Conservation (phyloP, 35 echinoderm and acorn worm species). For the Antedon bifida region DNA sequence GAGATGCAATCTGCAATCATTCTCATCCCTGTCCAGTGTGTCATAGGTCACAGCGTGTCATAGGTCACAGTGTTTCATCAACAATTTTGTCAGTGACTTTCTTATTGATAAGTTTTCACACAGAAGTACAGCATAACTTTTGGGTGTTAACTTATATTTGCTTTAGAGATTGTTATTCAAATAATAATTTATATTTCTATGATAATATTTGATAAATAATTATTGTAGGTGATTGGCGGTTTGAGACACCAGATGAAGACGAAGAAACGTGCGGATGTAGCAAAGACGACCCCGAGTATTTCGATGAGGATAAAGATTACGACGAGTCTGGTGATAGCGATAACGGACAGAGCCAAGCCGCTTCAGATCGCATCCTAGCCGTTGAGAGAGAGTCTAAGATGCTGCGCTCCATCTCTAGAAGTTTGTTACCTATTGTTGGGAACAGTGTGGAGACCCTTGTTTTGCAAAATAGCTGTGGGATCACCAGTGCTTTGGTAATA, state of each 20-base stretch:
- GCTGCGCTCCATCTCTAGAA: slow-evolving; percentile 51
- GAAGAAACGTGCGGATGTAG: neutral
- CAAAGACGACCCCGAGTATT: slow-evolving; percentile 17
- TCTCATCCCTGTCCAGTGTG: too few relatives aligned
- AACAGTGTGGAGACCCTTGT: slow-evolving; percentile 44
- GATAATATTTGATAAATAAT: neutral
- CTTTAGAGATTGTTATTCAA: too few relatives aligned
- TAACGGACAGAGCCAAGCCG: slow-evolving; percentile 3
- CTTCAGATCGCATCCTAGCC: slow-evolving; percentile 7
- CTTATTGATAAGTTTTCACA: too few relatives aligned
- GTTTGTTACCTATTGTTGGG: slow-evolving; percentile 68
- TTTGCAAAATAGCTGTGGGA: slow-evolving; percentile 51
- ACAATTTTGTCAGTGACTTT: too few relatives aligned
- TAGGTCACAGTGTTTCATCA: too few relatives aligned
- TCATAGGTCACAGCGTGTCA: too few relatives aligned
- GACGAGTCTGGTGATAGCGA: slow-evolving; percentile 92
- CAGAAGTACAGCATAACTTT: too few relatives aligned
- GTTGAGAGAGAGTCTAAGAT: slow-evolving; percentile 73
- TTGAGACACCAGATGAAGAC: slow-evolving; percentile 22
- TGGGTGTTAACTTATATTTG: neutral
- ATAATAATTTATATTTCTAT: too few relatives aligned
- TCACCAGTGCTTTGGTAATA: slow-evolving; percentile 81
- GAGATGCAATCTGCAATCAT: too few relatives aligned
- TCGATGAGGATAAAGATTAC: slow-evolving; percentile 92
- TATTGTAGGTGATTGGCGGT: slow-evolving; percentile 66